Base-by-base conservation (phyloP, 2,113 vertebrate genomes). In the Paradoxurus hermaphroditus region DNA sequence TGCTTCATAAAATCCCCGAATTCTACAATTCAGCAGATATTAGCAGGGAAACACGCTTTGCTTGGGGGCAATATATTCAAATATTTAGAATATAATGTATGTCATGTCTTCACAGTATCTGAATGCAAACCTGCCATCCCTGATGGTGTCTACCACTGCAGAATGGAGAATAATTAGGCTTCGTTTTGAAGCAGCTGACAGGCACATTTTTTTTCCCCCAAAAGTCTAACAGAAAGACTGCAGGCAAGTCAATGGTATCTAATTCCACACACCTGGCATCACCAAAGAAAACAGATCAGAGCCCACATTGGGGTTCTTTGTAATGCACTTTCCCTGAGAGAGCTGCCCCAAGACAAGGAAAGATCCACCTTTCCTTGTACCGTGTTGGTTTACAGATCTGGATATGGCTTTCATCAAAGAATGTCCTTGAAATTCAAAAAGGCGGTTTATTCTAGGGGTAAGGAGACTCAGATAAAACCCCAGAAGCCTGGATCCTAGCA, bases 21-120 rank as follows among this genome's bases (percentile, higher is more conserved):
- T 90, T 97, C 72, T 86, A 96, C 63, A 87, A 53, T 56, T 97
- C 97, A 88, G 87, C 70, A 88, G 56, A 56, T 91, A 96, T 16
- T 84, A 88, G 29, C n/a, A 65, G 63, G 39, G 84, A 83, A 41
- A 87, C 29, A 79, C 23, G 25, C 23, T 93, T 84, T 92, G 68
- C 86, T 90, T 94, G 75, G 34, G 34, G 70, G 51, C 87, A 51
- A 39, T 39, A 77, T 77, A 77, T 88, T 90, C 51, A 88, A 92
- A 95, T 89, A 92, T 86, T 86, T 79, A 82, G 36, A 59, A 73
- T 84, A 41, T 34, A 84, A 68, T 41, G 7, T 46, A 84, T 72
- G 79, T 91, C 70, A 90, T 95, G 94, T 94, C 90, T 96, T 70
- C 93, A 78, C 77, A 93, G 73, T 87, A 77, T 88, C 86, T 91